Conservation (phyloP, 2,888 invertebrate genomes). For the Helleia helle region DNA sequence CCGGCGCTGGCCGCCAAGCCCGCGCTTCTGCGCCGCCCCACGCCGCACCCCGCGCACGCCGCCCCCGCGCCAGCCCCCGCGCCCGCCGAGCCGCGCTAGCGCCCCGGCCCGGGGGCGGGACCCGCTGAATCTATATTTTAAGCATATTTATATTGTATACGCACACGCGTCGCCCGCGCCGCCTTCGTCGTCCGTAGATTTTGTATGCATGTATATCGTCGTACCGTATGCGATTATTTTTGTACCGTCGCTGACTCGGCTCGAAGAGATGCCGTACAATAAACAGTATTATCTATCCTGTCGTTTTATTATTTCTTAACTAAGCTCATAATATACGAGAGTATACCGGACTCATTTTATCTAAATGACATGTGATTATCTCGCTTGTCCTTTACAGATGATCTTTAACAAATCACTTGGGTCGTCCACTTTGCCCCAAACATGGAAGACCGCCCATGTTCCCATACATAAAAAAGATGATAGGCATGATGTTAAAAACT, state of each 20-base stretch:
- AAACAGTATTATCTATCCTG: slow-evolving; percentile 24
- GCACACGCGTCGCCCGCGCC: slow-evolving; percentile 8
- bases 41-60: slow-evolving; percentile 41
- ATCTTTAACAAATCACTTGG: slow-evolving; percentile 11
- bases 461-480: slow-evolving; percentile 13
- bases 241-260: slow-evolving; percentile 10
- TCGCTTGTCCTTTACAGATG: slow-evolving; percentile 10
- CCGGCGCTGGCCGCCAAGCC: slow-evolving; percentile 88
- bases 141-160: not conserved
- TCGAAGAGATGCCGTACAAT: slow-evolving; percentile 17
- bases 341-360: slow-evolving; percentile 12
- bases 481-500: slow-evolving; percentile 10
- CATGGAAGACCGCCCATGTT: slow-evolving; percentile 11
- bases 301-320: slow-evolving; percentile 9
- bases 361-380: slow-evolving; percentile 7
- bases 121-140: no score
- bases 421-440: slow-evolving; percentile 9
- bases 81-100: slow-evolving; percentile 20
- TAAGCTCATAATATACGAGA: no score
- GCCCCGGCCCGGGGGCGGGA: not conserved
- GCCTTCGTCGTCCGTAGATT: slow-evolving; percentile 6
- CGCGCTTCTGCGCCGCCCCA: slow-evolving; percentile 76
- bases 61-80: slow-evolving; percentile 19
- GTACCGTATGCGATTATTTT: slow-evolving; percentile 12
- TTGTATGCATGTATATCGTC: slow-evolving; percentile 8